Evolutionary conservation across 2,797 vertebrate species (phyloP), one percentile per base, ranked within the genome.

Genomic region (Neostethus bicornis): DNA sequence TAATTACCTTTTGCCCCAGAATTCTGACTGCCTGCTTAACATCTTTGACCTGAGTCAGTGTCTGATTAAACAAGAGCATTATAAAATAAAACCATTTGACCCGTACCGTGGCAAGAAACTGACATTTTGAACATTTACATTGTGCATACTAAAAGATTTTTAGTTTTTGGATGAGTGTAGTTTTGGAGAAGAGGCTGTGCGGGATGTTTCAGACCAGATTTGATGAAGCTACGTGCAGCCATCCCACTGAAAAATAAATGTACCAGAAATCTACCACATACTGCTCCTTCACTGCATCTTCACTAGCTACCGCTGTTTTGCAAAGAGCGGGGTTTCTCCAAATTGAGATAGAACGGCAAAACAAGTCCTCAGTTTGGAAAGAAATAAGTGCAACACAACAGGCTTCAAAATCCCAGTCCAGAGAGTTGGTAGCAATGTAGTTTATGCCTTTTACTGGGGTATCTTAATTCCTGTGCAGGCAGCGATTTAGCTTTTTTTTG

Each of bases 401-500:
- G 70, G 70, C 81, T 77, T 71, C 43, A 76, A 64, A 64, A 64
- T 56, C 59, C 75, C 60, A 44, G 52, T 32, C 45, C 56, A 75
- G 25, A 37, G 47, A 75, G 58, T 44, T 67, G 55, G 57, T 59
- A 51, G 62, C 55, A 49, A 24, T 53, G 68, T 31, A 73, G 45
- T 77, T 79, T 79, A 46, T 65, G 56, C 71, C 61, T 85, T n/a
- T 76, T 71, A 65, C 51, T 43, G 58, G 57, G 66, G 79, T 75
- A 79, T 75, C 85, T 89, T 83, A 81, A 85, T 85, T 88, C 82
- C 80, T 76, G 47, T 65, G 64, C 70, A 57, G 78, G 60, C 78
- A 85, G 80, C 77, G 85, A 86, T 87, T 87, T 85, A 79, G 32
- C 75, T 59, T 82, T 77, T 88, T 86, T 84, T 75, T 85, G 80